Evolutionary conservation across 2,888 invertebrate genomes (phyloP).

Genomic region (Lasioglossum lativentre): DNA sequence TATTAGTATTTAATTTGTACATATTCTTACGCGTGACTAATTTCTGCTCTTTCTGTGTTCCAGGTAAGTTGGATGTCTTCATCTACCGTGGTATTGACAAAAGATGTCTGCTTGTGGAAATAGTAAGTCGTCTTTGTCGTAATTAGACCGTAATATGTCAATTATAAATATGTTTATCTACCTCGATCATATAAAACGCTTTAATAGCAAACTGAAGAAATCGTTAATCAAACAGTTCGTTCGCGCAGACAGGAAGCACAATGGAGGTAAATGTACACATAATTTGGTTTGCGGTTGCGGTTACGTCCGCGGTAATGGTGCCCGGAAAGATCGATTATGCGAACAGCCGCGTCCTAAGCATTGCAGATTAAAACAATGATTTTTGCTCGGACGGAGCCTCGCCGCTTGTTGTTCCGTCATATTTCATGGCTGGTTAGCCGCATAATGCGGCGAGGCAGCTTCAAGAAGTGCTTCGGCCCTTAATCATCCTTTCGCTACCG

Average conservation of each 20-base stretch:
- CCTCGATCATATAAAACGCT: neutral
- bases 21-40: neutral
- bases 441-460: conserved; percentile 34
- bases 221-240: neutral
- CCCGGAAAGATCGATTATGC: neutral
- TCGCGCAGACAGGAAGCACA: neutral
- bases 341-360: neutral
- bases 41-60: neutral
- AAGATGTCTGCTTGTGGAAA: neutral
- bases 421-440: neutral
- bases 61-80: neutral
- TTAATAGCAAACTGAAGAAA: neutral
- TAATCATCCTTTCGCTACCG: conserved; percentile 61
- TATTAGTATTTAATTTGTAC: too few relatives aligned
- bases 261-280: neutral
- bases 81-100: neutral
- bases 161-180: neutral
- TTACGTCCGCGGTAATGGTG: neutral
- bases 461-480: conserved; percentile 46
- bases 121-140: neutral
- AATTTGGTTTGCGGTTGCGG: neutral
- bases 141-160: neutral
- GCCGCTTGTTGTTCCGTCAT: neutral
- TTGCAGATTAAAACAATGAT: neutral
- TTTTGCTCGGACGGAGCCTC: neutral